Evolutionary conservation across 1,140 invertebrate genomes (phyloP).

Genomic region (Drosophila elegans): DNA sequence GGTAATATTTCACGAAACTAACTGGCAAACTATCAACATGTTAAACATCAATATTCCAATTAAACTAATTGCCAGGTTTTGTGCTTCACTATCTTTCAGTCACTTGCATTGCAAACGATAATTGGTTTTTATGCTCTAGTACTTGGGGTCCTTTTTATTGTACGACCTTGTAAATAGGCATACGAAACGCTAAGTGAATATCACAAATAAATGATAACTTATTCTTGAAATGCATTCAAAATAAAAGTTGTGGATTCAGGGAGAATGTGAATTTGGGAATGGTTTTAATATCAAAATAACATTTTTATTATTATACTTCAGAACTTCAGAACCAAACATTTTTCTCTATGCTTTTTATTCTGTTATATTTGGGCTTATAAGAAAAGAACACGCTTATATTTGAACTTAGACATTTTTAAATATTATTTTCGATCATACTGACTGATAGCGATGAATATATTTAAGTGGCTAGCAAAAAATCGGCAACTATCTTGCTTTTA

Average conservation of each 20-base stretch:
- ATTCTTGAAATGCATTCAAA: no score
- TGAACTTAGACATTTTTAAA: no score
- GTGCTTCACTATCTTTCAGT: background rate
- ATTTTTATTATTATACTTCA: background rate
- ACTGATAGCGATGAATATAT: background rate
- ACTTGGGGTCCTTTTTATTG: background rate
- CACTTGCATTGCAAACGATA: background rate
- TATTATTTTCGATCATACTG: no score
- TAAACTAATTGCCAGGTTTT: slow-evolving; percentile 5
- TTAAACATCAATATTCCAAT: slow-evolving; percentile 9
- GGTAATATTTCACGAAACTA: background rate
- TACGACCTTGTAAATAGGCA: background rate
- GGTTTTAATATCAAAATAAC: no score
- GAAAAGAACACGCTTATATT: no score
- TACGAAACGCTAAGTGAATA: background rate
- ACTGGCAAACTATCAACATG: background rate
- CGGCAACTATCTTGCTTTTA: background rate
- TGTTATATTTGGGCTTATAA: no score
- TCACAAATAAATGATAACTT: background rate
- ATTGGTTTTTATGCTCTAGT: background rate
- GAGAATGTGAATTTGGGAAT: no score
- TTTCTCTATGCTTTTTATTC: no score
- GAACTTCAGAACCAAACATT: no score
- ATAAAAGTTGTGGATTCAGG: no score
- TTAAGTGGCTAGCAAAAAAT: background rate